Conservation (phyloP, 2,888 invertebrate genomes). For the Thalpophila matura region DNA sequence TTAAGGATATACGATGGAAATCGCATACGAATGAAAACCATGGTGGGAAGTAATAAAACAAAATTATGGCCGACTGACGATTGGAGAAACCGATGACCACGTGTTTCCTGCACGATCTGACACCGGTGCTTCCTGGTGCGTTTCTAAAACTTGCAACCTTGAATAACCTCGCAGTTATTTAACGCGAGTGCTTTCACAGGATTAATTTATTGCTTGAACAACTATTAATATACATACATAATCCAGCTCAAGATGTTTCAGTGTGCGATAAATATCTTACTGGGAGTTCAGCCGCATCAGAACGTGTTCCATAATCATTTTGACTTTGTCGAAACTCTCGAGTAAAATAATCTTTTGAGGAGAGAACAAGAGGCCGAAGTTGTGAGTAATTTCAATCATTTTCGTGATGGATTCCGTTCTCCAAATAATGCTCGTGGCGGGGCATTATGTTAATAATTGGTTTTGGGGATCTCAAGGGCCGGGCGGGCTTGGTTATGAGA, state of each 20-base stretch:
- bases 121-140: conserved; percentile 58
- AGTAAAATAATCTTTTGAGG: conserved; percentile 63
- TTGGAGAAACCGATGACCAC: conserved; percentile 69
- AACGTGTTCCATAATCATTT: conserved; percentile 67
- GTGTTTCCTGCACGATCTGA: conserved; percentile 66
- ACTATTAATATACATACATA: conserved; percentile 29
- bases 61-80: conserved; percentile 64
- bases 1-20: conserved; percentile 62
- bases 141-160: conserved; percentile 62
- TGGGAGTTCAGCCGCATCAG: conserved; percentile 1
- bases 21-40: conserved; percentile 56
- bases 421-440: conserved; percentile 79
- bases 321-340: conserved; percentile 64
- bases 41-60: conserved; percentile 73
- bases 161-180: conserved; percentile 56
- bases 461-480: conserved; percentile 74
- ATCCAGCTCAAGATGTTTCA: conserved; percentile 22
- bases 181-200: conserved; percentile 45
- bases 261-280: conserved; percentile 25
- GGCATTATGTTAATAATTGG: conserved; percentile 83
- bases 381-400: conserved; percentile 82
- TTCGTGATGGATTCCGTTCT: conserved; percentile 80
- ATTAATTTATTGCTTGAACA: conserved; percentile 41
- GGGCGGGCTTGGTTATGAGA: conserved; percentile 69
- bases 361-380: conserved; percentile 62